Base-by-base conservation (phyloP, 92 coral and sea anemone species). In the Blastomussa wellsi region DNA sequence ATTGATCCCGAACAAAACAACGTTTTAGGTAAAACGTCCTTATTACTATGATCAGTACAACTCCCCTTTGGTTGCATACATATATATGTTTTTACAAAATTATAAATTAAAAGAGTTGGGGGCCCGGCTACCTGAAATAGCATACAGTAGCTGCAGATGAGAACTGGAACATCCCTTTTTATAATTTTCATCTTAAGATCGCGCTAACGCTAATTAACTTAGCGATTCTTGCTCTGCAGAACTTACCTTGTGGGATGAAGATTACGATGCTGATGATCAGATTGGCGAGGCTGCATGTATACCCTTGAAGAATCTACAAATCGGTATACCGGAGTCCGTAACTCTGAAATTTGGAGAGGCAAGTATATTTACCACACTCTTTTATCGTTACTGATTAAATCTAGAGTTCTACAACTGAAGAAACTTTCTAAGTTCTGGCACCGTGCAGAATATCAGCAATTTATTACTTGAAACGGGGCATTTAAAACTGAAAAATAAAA, bases 1-100 rank as follows among this genome's bases (percentile, higher is more conserved):
- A 39, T 88, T 20, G 87, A 84, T 72, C 88, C 87, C 26, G 80
- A 82, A 49, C 79, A 83, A 72, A 33, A 88, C 75, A 88, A 88
- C 68, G 87, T 79, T 9, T 71, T 88, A 53, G 91, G 91, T 88
- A 72, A 83, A n/a, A 74, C n/a, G n/a, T n/a, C n/a, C n/a, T n/a
- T 24, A 74, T 9, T 7, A 59, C 13, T 20, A 29, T n/a, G n/a
- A n/a, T n/a, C n/a, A n/a, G n/a, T n/a, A n/a, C n/a, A n/a, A n/a
- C n/a, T n/a, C n/a, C n/a, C n/a, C n/a, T n/a, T n/a, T n/a, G n/a
- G n/a, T n/a, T n/a, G n/a, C n/a, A n/a, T n/a, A n/a, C n/a, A n/a
- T n/a, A n/a, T n/a, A n/a, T n/a, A n/a, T n/a, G n/a, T n/a, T n/a
- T n/a, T n/a, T n/a, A n/a, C n/a, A n/a, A n/a, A n/a, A n/a, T n/a